These are phyloP conservation scores for Pagrus major DNA, from an alignment of 2,113 vertebrate genomes.

Conservation along the genomic window DNA sequence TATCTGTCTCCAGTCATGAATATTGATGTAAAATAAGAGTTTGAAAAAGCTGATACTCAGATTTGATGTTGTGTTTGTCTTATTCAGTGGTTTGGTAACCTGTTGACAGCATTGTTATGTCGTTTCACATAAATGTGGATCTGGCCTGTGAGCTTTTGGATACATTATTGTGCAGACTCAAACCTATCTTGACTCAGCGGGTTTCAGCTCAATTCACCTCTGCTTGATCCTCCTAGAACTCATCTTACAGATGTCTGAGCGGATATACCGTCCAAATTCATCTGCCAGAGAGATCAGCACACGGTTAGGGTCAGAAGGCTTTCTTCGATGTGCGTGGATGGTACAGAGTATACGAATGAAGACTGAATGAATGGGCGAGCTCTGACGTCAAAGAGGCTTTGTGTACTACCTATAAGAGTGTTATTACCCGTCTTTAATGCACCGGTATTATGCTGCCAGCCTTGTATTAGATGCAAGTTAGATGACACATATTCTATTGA, in stretches of 20 bases:
- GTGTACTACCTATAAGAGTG: not conserved
- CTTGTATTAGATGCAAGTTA: not conserved
- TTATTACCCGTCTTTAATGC: conserved; percentile 8
- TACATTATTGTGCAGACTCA: not conserved
- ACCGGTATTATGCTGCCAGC: conserved; percentile 1
- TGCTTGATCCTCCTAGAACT: not conserved
- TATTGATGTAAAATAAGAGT: too few species aligned
- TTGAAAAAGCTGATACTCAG: not conserved
- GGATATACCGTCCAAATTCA: not conserved
- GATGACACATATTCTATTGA: conserved; percentile 2
- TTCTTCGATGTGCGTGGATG: not conserved
- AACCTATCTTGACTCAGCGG: not conserved
- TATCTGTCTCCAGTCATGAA: too few species aligned
- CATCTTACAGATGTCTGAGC: not conserved
- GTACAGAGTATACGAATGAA: not conserved
- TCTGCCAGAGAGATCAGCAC: conserved; percentile 3
- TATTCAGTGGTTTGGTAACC: not conserved
- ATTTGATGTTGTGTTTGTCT: not conserved
- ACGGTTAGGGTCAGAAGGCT: not conserved
- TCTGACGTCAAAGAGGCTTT: conserved; percentile 15
- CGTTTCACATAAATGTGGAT: not conserved
- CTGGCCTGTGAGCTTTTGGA: too few species aligned
- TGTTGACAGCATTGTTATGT: not conserved
- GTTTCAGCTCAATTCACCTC: not conserved
- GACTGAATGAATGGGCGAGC: not conserved